Base-by-base conservation (phyloP, 2,888 invertebrate species). In the Eristalis arbustorum region DNA sequence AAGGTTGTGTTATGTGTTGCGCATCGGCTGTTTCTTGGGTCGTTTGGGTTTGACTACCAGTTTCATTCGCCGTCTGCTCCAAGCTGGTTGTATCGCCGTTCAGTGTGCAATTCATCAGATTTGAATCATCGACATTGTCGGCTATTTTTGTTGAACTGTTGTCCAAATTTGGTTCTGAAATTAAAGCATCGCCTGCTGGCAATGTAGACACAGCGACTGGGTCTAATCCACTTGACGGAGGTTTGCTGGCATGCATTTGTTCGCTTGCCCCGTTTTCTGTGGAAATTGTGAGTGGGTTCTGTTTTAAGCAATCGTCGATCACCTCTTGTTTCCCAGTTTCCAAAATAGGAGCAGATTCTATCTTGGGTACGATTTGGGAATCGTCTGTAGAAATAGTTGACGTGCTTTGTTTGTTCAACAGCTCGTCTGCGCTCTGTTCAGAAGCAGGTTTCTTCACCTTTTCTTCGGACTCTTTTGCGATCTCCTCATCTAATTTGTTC, bases 1-100 rank as follows among this genome's bases (percentile, higher is more conserved):
- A 72, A 11, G 10, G 11, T 40, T 80, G 67, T n/a, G 62, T 80
- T 25, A 62, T 77, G 5, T 25, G 10, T 22, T 63, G 62, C 0
- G 18, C n/a, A 14, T 22, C 64, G 4, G 64, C 23, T 0, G 6
- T 13, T 13, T 5, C 2, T 14, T 13, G 11, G 23, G 25, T 11
- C 14, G 11, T 14, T 59, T 59, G 59, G 18, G 10, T 63, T 8
- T 18, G 22, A 40, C 11, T 56, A 4, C 6, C 34, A 49, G 13
- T 61, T 28, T 13, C 14, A 13, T 34, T 37, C 22, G 37, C 34
- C 13, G 37, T 37, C 14, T 34, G 25, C 34, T 34, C 13, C n/a
- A n/a, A n/a, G n/a, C n/a, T n/a, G n/a, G n/a, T n/a, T n/a, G n/a
- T n/a, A n/a, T 22, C 49, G 8, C 18, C 49, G 8, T 8, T 8